Conservation (phyloP, 2,113 vertebrate species). For the Platysteira castanea region DNA sequence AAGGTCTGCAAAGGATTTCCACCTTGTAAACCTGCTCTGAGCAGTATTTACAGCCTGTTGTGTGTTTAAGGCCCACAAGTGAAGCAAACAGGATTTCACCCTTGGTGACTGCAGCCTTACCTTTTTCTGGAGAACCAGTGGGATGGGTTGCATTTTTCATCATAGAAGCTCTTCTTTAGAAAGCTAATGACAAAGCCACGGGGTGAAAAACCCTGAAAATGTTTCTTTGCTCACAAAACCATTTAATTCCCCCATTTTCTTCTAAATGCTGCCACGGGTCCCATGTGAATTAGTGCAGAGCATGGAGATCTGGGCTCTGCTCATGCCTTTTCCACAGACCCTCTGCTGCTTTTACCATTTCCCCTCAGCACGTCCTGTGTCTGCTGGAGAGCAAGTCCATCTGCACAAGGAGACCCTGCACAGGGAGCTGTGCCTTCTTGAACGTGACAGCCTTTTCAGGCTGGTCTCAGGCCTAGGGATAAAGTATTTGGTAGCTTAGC, state of each 20-base stretch:
- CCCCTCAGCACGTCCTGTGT: accelerated
- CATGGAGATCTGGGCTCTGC: neutral
- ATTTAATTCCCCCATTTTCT: neutral
- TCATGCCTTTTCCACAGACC: neutral
- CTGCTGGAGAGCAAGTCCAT: neutral
- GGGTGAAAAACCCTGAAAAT: neutral
- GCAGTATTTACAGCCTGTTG: neutral
- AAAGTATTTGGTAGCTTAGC: neutral
- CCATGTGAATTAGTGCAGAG: neutral
- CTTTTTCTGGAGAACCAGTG: neutral
- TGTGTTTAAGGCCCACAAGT: neutral
- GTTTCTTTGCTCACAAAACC: neutral
- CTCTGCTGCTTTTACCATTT: neutral
- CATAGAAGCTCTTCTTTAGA: neutral
- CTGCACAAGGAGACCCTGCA: neutral
- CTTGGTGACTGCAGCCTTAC: neutral
- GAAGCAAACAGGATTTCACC: neutral
- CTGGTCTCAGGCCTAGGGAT: neutral
- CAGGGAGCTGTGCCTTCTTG: neutral
- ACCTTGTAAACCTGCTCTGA: neutral
- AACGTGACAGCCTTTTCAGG: neutral
- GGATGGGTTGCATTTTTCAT: neutral
- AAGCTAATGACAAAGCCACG: accelerated
- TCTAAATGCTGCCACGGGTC: neutral
- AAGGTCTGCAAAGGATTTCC: neutral